These are phyloP conservation scores for Triplophysa rosa DNA, from an alignment of 2,113 vertebrate species.

Conservation along the genomic window DNA sequence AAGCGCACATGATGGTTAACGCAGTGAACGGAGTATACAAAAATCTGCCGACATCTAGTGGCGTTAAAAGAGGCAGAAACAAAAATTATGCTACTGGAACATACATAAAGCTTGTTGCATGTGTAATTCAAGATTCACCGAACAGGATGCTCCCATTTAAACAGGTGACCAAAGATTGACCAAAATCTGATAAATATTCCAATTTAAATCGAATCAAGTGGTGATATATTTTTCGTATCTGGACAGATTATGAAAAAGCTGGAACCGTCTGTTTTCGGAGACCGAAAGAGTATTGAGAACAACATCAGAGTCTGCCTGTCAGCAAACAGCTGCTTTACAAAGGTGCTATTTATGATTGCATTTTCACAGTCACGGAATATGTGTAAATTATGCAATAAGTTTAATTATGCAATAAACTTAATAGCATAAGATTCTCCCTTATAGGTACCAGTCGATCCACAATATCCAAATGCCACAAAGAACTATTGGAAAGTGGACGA, in stretches of 20 bases:
- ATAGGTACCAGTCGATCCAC: constrained; percentile 61
- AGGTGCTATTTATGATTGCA: constrained; percentile 49
- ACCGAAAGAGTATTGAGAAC: constrained; percentile 60
- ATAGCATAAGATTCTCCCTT: neutral
- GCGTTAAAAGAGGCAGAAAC: constrained; percentile 58
- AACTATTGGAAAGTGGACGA: constrained; percentile 70
- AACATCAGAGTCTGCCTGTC: constrained; percentile 70
- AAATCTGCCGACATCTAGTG: neutral
- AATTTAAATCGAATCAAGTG: neutral
- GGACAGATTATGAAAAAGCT: constrained; percentile 67
- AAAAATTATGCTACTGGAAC: constrained; percentile 73
- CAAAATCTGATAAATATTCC: no score
- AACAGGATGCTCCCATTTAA: constrained; percentile 77
- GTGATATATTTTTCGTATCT: neutral
- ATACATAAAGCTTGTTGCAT: constrained; percentile 80
- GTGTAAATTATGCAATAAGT: neutral
- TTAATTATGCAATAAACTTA: neutral
- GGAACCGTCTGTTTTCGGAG: constrained; percentile 48
- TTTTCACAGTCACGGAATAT: no score
- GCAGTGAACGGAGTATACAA: neutral
- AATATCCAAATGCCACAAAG: constrained; percentile 55
- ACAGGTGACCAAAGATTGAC: constrained; percentile 46
- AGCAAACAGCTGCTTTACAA: constrained; percentile 67
- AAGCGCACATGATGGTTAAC: constrained; percentile 19
- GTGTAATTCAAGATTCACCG: constrained; percentile 76